phyloP scores from a whole-genome alignment of 2,888 invertebrate species.

The Rhamnusium bicolor region DNA sequence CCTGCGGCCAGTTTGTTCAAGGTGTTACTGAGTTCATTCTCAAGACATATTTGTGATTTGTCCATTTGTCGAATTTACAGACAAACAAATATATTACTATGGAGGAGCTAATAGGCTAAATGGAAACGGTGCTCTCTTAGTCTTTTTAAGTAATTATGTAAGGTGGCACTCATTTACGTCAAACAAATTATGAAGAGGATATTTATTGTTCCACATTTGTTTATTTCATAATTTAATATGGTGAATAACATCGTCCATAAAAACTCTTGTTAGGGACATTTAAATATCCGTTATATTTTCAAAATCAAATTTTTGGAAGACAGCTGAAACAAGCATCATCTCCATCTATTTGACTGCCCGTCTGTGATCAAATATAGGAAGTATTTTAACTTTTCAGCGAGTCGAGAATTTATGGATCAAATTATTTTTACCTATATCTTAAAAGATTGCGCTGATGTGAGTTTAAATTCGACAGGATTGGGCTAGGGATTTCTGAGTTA shows the following conservation, averaged over 20 bases:
- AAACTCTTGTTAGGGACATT: no score
- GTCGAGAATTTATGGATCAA: no score
- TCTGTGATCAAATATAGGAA: no score
- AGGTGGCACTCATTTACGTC: conserved; percentile 1
- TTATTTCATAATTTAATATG: not conserved
- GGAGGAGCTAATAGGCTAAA: conserved; percentile 34
- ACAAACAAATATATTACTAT: conserved; percentile 39
- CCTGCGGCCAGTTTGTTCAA: conserved; percentile 51
- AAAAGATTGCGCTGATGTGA: no score
- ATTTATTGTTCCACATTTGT: not conserved
- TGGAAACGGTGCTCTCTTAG: conserved; percentile 31
- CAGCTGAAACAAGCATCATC: no score
- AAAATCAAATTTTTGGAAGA: no score
- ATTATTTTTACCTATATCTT: no score
- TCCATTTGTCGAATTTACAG: conserved; percentile 46
- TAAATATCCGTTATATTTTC: no score
- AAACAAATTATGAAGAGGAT: conserved; percentile 9
- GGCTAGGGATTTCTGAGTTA: no score
- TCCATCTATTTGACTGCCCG: no score
- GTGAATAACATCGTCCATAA: not conserved
- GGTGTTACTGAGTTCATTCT: conserved; percentile 35
- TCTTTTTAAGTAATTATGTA: conserved; percentile 17
- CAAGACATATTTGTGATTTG: conserved; percentile 38
- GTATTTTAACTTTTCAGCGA: no score
- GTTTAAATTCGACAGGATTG: no score